Evolutionary conservation across 2,113 vertebrate species (phyloP).

Genomic region (Eolophus roseicapilla): DNA sequence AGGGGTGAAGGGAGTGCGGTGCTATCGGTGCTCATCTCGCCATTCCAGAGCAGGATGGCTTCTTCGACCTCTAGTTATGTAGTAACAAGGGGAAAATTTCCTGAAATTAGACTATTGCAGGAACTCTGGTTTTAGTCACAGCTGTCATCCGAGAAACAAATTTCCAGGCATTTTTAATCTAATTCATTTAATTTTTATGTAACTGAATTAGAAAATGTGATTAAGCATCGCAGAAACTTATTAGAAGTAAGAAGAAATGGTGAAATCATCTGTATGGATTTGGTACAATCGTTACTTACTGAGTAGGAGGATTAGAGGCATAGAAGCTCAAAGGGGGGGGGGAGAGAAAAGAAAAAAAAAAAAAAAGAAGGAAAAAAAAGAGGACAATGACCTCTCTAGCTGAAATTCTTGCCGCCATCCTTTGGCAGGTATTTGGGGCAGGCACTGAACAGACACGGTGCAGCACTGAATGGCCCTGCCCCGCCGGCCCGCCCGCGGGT

Average conservation of each 20-base stretch:
- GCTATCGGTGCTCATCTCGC: constrained; percentile 13
- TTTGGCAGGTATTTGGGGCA: background rate
- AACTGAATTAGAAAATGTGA: constrained; percentile 79
- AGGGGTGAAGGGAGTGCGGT: background rate
- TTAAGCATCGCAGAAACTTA: constrained; percentile 70
- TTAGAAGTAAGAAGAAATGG: constrained; percentile 21
- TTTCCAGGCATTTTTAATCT: constrained; percentile 81
- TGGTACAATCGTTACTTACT: background rate
- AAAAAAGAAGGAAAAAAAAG: rapidly evolving
- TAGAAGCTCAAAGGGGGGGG: background rate
- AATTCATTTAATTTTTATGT: constrained; percentile 81
- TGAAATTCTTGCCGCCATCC: background rate
- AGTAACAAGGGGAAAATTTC: constrained; percentile 77
- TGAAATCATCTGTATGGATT: background rate
- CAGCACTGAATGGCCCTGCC: background rate
- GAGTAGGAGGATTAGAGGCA: background rate
- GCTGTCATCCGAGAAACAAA: constrained; percentile 80
- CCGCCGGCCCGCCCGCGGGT: background rate
- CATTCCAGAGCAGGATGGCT: constrained; percentile 46
- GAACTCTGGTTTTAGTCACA: constrained; percentile 82
- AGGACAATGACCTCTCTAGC: background rate
- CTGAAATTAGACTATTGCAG: constrained; percentile 81
- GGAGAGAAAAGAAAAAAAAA: background rate
- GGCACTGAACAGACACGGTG: background rate
- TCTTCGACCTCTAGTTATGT: constrained; percentile 63